Evolutionary conservation across 1,140 invertebrate genomes (phyloP), one percentile per base, ranked within the genome.

Genomic region (Nephotettix cincticeps): DNA sequence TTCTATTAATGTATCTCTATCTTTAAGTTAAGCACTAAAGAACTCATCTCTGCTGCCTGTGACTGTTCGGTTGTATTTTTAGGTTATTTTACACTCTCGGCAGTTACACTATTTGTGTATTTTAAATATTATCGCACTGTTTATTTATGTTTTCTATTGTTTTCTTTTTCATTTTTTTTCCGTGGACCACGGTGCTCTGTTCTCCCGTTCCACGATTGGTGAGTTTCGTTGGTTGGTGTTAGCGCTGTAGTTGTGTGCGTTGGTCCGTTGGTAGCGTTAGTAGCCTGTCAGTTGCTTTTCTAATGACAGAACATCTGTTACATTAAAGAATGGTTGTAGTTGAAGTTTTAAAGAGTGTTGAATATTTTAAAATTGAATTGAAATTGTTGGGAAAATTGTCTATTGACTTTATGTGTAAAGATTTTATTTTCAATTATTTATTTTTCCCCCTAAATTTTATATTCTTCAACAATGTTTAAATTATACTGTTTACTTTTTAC

Each of bases 141-240:
- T 65, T 65, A 32, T 4, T 65, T 65, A 65, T 65, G 61, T 65
- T 65, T 23, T 65, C 28, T 40, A 40, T 40, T 70, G 45, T 70
- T 56, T 70, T 61, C 27, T 63, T 70, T 70, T 70, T 36, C 68
- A 70, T 70, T 70, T 70, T 70, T 61, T 70, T 70, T 70, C 68
- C 68, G 54, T 70, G 68, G 68, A 70, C 68, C 54, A 14, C 51
- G 27, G 68, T 51, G 47, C 3, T n/a, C 17, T 51, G 47, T n/a
- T n/a, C 17, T 4, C 47, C 17, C 47, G 47, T 19, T 51, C 47
- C 3, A 23, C 17, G 17, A 51, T 51, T 51, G 47, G 47, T 51
- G 47, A 51, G 47, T 51, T n/a, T 51, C 21, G 47, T 51, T 51
- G 47, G 47, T 51, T 51, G 47, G 47, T 51, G 47, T 51, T 51